A percentile compares a stretch with the other conserved stretches of the same genome.
Conservation (phyloP, 2,797 vertebrate species). For the Mus spretus region DNA sequence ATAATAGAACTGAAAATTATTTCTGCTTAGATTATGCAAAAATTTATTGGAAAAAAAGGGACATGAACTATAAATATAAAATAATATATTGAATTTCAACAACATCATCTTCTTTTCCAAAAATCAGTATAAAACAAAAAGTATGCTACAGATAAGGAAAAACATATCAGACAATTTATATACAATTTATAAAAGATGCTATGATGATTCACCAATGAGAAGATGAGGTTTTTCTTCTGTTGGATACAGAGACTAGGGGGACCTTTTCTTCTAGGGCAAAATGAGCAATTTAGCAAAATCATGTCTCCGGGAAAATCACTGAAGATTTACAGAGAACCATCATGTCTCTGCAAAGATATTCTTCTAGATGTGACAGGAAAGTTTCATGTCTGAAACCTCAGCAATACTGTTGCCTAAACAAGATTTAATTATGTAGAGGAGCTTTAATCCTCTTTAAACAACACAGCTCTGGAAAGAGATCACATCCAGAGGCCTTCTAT, state of each 20-base stretch:
- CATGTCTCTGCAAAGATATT: not conserved
- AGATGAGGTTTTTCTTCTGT: not conserved
- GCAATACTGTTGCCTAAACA: not conserved
- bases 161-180: not conserved
- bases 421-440: not conserved
- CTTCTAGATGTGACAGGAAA: not conserved
- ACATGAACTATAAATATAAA: not conserved
- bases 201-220: constrained; percentile 11
- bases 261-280: not conserved
- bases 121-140: constrained; percentile 1
- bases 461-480: not conserved
- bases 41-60: constrained; percentile 6
- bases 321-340: not conserved
- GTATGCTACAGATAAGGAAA: not conserved
- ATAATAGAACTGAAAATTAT: not conserved
- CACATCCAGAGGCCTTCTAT: not conserved
- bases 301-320: not conserved
- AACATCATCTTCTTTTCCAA: not conserved
- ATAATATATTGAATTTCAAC: not conserved
- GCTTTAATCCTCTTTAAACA: not conserved
- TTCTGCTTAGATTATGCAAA: not conserved
- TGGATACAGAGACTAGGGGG: too few relatives aligned
- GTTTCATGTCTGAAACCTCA: not conserved
- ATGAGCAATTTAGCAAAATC: not conserved
- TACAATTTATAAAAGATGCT: not conserved